Evolutionary conservation across 2,797 vertebrate genomes (phyloP).

Genomic region (Syngnathus rostellatus): DNA sequence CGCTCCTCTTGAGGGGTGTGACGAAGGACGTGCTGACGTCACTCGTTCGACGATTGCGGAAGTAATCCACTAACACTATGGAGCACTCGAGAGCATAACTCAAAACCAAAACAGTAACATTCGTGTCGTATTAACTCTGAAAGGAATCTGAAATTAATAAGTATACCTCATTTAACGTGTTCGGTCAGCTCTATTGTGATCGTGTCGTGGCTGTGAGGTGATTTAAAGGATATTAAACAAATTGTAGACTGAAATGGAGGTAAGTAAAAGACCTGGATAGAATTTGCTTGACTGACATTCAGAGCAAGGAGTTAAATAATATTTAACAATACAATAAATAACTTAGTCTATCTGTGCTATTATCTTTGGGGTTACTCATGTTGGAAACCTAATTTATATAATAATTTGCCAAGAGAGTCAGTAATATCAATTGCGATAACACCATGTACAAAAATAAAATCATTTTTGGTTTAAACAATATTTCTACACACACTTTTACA

Average conservation of each 20-base stretch:
- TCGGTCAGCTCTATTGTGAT: neutral
- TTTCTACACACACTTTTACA: too few relatives aligned
- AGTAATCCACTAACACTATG: conserved; percentile 15
- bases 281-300: conserved; percentile 40
- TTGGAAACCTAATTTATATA: neutral
- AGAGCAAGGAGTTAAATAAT: too few relatives aligned
- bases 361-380: neutral
- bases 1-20: neutral
- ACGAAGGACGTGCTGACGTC: conserved; percentile 46
- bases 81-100: conserved; percentile 4
- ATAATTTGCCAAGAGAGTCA: neutral
- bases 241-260: conserved; percentile 55
- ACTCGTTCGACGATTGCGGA: conserved; percentile 60
- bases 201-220: conserved; percentile 5
- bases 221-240: conserved; percentile 9
- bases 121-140: conserved; percentile 12
- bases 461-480: too few relatives aligned
- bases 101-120: conserved; percentile 41
- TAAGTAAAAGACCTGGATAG: conserved; percentile 30
- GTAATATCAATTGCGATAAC: neutral
- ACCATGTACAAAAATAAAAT: too few relatives aligned
- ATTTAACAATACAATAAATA: neutral
- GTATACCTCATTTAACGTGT: neutral
- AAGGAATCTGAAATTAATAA: neutral
- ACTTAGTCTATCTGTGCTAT: neutral